A percentile compares a stretch with the other conserved stretches of the same genome.
Evolutionary conservation across 2,113 vertebrate species (phyloP).

Genomic region (Aphyosemion australe): DNA sequence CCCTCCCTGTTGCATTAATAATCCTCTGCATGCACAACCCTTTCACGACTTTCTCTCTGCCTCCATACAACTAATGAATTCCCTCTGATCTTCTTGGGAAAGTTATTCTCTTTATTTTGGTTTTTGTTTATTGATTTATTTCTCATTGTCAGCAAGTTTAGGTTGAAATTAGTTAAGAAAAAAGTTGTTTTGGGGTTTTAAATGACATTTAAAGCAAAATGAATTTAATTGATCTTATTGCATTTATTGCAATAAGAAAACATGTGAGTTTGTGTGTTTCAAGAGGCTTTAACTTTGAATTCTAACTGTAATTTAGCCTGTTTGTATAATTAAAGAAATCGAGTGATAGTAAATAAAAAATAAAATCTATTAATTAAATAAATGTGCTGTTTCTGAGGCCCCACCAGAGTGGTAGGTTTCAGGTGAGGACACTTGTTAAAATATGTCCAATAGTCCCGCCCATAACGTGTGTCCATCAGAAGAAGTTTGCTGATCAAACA

Average conservation of each 20-base stretch:
- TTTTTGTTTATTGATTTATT: background rate
- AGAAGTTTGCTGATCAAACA: constrained; percentile 80
- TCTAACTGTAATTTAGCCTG: too few species aligned
- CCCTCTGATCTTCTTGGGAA: background rate
- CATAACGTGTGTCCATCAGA: constrained; percentile 51
- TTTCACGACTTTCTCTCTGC: constrained; percentile 33
- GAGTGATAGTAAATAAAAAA: too few species aligned
- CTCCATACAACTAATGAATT: background rate
- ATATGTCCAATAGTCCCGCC: constrained; percentile 47
- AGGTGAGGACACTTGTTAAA: constrained; percentile 47
- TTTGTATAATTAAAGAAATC: too few species aligned
- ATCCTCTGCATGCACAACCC: constrained; percentile 27
- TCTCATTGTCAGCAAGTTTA: background rate
- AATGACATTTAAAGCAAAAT: background rate
- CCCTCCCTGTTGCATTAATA: constrained; percentile 28
- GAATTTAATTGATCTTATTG: too few species aligned
- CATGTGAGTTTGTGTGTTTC: too few species aligned
- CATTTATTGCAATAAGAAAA: too few species aligned
- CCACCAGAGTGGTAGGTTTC: too few species aligned
- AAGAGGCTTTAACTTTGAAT: background rate
- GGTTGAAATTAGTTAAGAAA: background rate
- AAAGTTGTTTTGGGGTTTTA: too few species aligned
- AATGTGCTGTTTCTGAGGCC: too few species aligned
- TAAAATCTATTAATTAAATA: too few species aligned
- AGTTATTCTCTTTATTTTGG: background rate